These are phyloP conservation scores for Liparis tanakae DNA, from an alignment of 2,797 vertebrate species.

Conservation along the genomic window DNA sequence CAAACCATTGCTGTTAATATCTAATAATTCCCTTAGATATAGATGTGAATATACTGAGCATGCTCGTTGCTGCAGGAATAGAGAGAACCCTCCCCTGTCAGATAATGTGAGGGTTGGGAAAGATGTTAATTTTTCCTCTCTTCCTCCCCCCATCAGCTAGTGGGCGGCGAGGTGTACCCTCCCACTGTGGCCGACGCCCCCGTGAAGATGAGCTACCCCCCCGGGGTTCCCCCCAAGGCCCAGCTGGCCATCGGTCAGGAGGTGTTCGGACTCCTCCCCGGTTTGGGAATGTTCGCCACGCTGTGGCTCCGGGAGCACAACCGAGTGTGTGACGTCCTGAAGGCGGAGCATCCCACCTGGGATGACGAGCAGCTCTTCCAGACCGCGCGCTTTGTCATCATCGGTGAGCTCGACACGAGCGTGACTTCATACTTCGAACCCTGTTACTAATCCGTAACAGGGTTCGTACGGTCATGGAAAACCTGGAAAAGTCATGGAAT, in stretches of 20 bases:
- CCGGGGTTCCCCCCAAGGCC: slow-evolving; percentile 56
- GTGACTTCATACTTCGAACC: neutral
- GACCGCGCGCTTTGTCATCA: slow-evolving; percentile 92
- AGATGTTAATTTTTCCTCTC: neutral
- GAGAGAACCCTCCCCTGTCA: neutral
- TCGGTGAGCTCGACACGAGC: slow-evolving; percentile 80
- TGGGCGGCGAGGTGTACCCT: slow-evolving; percentile 91
- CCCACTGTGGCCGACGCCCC: slow-evolving; percentile 82
- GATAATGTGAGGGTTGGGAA: neutral
- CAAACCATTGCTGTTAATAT: neutral
- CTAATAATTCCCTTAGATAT: neutral
- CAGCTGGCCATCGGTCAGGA: slow-evolving; percentile 93
- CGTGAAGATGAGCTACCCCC: slow-evolving; percentile 90
- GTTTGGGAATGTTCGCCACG: slow-evolving; percentile 89
- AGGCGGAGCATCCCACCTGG: slow-evolving; percentile 91
- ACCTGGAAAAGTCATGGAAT: no score
- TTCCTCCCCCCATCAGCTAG: slow-evolving; percentile 76
- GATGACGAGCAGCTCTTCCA: slow-evolving; percentile 96
- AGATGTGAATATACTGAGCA: neutral
- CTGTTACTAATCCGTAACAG: no score
- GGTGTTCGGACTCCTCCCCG: slow-evolving; percentile 92
- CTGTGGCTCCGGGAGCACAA: slow-evolving; percentile 97
- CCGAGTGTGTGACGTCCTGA: slow-evolving; percentile 92
- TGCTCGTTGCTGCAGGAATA: neutral
- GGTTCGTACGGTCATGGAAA: no score